Evolutionary conservation across 2,888 invertebrate species (phyloP), one percentile per base, ranked within the genome.

Genomic region (Lutraria lutraria): DNA sequence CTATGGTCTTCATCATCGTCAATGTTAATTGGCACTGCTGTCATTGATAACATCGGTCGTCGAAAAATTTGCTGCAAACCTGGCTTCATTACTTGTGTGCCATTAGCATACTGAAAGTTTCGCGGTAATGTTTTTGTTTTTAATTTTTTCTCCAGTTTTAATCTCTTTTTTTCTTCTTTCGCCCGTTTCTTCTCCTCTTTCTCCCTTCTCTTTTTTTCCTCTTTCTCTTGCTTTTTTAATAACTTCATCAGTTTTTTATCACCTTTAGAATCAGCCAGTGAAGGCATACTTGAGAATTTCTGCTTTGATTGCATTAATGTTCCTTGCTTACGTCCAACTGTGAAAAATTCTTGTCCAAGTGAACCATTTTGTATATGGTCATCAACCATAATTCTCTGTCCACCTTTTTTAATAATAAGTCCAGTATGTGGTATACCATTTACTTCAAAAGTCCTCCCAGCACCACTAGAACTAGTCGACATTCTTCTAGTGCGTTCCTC

Each of bases 231-330:
- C 83, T 94, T 94, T 89, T 95, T 95, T 56, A 94, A 89, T 56
- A 94, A 87, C 63, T 95, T 95, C 81, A 94, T 90, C 53, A 93
- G 85, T 88, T 94, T 94, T 90, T 94, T 94, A 82, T 95, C 94
- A 31, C 93, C 94, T 82, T 93, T 94, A n/a, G 93, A 90, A 84
- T 92, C 90, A 76, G 93, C 87, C 53, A 95, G 89, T 10, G 95
- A 94, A 21, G 95, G 95, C 94, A 95, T 95, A 90, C 95, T 95
- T 34, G 94, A 92, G 83, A 94, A 95, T 82, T 92, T 88, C 10
- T 88, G 88, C 76, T 93, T 93, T 13, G 95, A 94, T 63, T 94
- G 92, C 87, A 93, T 89, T 56, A 95, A 88, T 19, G 91, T 89
- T 87, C 90, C 91, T 68, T 89, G 89, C 90, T 90, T 91, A 81